Evolutionary conservation across 2,797 vertebrate species (phyloP).

Genomic region (Tokudaia tokunoshimensis): DNA sequence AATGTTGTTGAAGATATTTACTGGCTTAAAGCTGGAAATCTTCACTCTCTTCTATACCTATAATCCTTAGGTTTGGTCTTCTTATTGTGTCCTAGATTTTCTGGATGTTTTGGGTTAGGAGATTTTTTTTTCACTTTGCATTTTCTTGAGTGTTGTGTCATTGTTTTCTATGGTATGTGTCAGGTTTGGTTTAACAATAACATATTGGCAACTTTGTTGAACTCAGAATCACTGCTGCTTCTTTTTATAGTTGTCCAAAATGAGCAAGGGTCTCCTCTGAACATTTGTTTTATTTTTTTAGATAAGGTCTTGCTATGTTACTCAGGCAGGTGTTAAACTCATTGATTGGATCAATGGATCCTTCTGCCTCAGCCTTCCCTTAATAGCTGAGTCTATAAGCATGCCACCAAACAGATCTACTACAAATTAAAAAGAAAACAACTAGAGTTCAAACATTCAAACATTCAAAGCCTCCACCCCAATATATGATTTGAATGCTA

Average conservation of each 20-base stretch:
- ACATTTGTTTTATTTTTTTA: background rate
- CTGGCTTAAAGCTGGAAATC: no score
- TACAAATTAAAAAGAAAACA: background rate
- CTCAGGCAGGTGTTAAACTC: background rate
- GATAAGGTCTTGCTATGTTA: background rate
- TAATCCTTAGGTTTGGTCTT: no score
- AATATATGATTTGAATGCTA: conserved; percentile 41
- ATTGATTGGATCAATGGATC: background rate
- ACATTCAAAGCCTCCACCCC: no score
- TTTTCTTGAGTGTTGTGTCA: no score
- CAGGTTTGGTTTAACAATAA: conserved; percentile 15
- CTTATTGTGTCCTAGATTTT: no score
- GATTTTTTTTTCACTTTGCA: no score
- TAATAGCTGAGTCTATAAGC: background rate
- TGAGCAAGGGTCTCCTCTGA: background rate
- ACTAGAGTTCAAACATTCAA: conserved; percentile 13
- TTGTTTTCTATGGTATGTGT: background rate
- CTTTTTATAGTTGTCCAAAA: conserved; percentile 43
- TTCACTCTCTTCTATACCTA: no score
- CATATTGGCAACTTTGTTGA: conserved; percentile 14
- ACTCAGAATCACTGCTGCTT: background rate
- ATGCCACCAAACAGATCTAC: background rate
- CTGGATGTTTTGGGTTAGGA: no score
- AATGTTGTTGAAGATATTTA: no score
- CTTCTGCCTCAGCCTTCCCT: background rate